phyloP scores from a whole-genome alignment of 2,888 invertebrate species.

The Spialia ferax region DNA sequence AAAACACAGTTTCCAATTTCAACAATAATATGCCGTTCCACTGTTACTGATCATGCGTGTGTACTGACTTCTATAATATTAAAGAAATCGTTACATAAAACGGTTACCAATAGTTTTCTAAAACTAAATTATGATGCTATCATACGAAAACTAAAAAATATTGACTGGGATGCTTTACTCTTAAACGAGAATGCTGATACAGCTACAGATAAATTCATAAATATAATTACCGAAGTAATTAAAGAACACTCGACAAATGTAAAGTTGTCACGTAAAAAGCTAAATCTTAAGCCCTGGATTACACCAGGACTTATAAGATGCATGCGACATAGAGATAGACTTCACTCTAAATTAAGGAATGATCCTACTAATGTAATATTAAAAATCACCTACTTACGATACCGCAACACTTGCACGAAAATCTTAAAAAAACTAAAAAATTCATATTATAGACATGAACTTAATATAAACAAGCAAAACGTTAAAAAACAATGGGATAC shows the following conservation, averaged over 20 bases:
- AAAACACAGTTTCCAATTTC: not conserved
- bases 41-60: not conserved
- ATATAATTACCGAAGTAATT: not conserved
- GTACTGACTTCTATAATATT: not conserved
- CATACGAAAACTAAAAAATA: not conserved
- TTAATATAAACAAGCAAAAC: not conserved
- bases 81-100: not conserved
- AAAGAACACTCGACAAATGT: not conserved
- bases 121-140: not conserved
- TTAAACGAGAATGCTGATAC: not conserved
- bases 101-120: not conserved
- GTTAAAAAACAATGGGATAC: not conserved
- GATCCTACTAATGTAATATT: constrained; percentile 15
- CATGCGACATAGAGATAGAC: constrained; percentile 14
- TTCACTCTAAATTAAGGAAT: not conserved
- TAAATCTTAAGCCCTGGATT: constrained; percentile 4
- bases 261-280: not conserved
- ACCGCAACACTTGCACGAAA: constrained; percentile 9
- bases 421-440: constrained; percentile 3
- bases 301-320: constrained; percentile 16
- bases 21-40: not conserved
- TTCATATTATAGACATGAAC: constrained; percentile 7
- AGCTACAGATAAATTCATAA: not conserved
- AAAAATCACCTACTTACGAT: constrained; percentile 14
- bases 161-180: not conserved